phyloP scores from a whole-genome alignment of 2,113 vertebrate species.

The Micronisus gabar region DNA sequence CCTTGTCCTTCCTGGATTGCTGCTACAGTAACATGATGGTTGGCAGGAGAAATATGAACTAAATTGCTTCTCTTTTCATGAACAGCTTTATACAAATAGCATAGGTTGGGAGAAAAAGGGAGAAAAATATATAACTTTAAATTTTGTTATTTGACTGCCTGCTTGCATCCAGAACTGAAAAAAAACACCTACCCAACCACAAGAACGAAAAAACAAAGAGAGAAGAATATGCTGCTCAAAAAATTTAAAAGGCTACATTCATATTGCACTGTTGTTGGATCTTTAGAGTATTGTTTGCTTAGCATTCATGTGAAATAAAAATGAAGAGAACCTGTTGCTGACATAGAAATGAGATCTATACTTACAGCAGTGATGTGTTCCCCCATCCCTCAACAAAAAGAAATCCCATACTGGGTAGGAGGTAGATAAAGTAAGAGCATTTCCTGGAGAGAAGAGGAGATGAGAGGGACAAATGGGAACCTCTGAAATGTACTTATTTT shows the following conservation, averaged over 20 bases:
- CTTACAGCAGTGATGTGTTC: not conserved
- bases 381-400: not conserved
- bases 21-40: not conserved
- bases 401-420: not conserved
- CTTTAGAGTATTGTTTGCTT: not conserved
- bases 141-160: not conserved
- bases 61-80: not conserved
- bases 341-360: not conserved
- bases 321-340: not conserved
- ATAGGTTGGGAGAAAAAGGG: not conserved
- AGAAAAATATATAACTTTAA: not conserved
- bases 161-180: not conserved
- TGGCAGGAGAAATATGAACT: not conserved
- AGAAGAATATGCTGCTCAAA: not conserved
- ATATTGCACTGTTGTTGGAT: not conserved
- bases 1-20: not conserved
- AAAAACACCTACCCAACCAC: not conserved
- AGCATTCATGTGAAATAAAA: not conserved
- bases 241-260: not conserved
- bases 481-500: not conserved
- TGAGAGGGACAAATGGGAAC: not conserved
- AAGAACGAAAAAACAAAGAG: not conserved
- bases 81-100: not conserved
- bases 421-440: not conserved
- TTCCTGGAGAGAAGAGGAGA: not conserved